Conservation (phyloP, 2,113 vertebrate species). For the Hylia prasina region DNA sequence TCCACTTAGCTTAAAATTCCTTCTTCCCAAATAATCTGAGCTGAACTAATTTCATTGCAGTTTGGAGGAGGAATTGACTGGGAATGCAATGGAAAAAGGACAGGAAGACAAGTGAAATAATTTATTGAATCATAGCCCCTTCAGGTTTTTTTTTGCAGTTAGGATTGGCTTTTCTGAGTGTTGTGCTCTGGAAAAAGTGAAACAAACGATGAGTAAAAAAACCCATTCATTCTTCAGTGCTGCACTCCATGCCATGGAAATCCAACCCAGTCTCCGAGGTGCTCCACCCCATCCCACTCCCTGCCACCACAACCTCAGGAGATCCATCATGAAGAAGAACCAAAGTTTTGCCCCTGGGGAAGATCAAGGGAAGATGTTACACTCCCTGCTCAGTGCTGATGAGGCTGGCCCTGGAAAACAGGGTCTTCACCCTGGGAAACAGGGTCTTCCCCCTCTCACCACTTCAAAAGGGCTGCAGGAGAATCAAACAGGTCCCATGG, state of each 20-base stretch:
- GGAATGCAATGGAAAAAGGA: background rate
- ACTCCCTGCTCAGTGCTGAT: background rate
- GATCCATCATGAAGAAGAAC: background rate
- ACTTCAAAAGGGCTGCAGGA: background rate
- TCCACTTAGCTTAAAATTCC: background rate
- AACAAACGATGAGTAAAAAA: background rate
- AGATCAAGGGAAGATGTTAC: background rate
- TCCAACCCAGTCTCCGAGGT: background rate
- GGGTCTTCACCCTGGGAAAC: background rate
- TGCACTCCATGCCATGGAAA: background rate
- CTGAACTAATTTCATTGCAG: background rate
- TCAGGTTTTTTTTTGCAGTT: background rate
- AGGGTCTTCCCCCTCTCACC: background rate
- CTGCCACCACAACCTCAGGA: background rate
- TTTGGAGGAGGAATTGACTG: background rate
- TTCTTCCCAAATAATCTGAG: background rate
- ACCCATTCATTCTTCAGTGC: background rate
- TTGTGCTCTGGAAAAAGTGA: background rate
- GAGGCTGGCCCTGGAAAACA: background rate
- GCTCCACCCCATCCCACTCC: background rate
- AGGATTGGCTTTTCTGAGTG: background rate
- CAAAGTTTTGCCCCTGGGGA: background rate
- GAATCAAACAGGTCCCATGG: background rate
- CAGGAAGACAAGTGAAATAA: background rate
- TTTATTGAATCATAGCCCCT: background rate